These are phyloP conservation scores for Camelus dromedarius DNA, from an alignment of 2,113 vertebrate species.

Conservation along the genomic window DNA sequence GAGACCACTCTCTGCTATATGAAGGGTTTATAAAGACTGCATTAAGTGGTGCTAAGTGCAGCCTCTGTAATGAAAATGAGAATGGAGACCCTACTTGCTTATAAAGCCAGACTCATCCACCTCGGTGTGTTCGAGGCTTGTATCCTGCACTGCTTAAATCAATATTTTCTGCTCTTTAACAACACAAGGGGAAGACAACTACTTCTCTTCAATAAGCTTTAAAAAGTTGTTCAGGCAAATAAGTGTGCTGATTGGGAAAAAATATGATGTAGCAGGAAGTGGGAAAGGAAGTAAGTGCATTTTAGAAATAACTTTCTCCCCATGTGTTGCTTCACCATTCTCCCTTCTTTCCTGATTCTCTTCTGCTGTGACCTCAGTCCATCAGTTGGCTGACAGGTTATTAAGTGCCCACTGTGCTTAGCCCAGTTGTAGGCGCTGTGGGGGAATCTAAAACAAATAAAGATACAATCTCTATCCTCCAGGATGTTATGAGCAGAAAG, in stretches of 20 bases:
- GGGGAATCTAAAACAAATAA: background rate
- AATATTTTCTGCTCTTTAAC: constrained; percentile 36
- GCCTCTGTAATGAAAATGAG: constrained; percentile 53
- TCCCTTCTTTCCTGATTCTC: background rate
- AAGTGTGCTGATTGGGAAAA: constrained; percentile 29
- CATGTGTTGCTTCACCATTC: background rate
- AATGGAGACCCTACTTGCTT: background rate
- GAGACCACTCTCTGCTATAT: background rate
- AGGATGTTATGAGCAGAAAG: background rate
- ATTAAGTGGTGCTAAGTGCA: constrained; percentile 49
- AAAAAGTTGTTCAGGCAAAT: background rate
- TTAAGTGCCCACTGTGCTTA: background rate
- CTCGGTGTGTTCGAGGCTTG: background rate
- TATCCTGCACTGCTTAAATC: background rate
- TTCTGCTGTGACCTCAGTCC: background rate
- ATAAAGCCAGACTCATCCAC: background rate
- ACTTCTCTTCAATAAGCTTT: constrained; percentile 33
- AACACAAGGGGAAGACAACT: background rate
- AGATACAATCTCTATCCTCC: background rate
- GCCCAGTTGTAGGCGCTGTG: background rate
- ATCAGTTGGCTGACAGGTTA: background rate
- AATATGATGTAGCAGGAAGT: background rate
- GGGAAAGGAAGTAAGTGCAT: background rate
- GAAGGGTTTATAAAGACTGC: constrained; percentile 26
- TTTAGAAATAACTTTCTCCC: background rate